Conservation (phyloP, 1,140 invertebrate species). For the Meteorus sp. region DNA sequence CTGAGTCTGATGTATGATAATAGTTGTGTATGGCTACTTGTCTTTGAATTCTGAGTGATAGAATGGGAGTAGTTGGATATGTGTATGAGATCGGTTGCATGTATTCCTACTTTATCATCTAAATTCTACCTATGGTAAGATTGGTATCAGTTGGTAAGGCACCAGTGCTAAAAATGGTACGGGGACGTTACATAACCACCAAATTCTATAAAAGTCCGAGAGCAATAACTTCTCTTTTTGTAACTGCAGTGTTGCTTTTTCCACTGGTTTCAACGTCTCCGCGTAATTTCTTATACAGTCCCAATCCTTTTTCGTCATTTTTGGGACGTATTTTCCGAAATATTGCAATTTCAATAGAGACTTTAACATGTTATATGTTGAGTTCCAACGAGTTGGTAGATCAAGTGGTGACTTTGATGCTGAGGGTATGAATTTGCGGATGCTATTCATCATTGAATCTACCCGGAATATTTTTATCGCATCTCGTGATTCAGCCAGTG, state of each 20-base stretch:
- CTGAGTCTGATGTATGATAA: no score
- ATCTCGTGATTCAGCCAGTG: neutral
- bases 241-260: neutral
- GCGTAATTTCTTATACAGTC: neutral
- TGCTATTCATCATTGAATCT: neutral
- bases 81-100: no score
- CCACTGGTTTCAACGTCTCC: neutral
- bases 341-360: constrained; percentile 12
- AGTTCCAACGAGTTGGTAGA: constrained; percentile 18
- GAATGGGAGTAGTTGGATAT: no score
- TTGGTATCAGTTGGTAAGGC: no score
- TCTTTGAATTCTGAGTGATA: no score
- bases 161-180: no score
- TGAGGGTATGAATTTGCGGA: neutral
- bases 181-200: no score
- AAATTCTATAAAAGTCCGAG: constrained; percentile 1
- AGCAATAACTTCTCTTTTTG: constrained; percentile 11
- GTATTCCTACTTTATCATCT: no score
- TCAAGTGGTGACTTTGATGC: neutral
- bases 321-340: neutral
- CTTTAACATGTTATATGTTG: constrained; percentile 13
- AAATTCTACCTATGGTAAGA: no score
- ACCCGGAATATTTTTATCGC: constrained; percentile 4
- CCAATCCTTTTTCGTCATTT: no score
- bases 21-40: no score